phyloP scores from a whole-genome alignment of 1,140 invertebrate genomes.

The Uloborus diversus region DNA sequence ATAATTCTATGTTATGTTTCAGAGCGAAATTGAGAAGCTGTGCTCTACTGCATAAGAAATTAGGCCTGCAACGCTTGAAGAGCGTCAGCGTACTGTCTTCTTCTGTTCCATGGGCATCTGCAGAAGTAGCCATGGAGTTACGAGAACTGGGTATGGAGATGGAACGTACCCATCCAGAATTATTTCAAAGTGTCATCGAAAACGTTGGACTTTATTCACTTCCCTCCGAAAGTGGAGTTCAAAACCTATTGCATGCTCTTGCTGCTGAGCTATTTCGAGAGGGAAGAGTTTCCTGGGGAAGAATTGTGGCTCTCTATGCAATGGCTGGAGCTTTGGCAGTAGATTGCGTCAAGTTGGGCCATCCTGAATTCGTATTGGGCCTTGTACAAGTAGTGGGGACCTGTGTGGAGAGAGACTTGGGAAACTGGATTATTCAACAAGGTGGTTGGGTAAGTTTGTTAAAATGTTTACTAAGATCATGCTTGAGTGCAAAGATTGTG shows the following conservation, averaged over 20 bases:
- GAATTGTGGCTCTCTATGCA: conserved; percentile 75
- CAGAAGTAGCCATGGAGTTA: conserved; percentile 57
- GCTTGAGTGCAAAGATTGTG: too few species aligned
- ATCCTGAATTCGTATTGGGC: conserved; percentile 71
- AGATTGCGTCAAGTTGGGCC: conserved; percentile 71
- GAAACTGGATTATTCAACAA: conserved; percentile 75
- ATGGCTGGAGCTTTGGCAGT: conserved; percentile 76
- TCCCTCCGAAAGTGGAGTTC: conserved; percentile 70
- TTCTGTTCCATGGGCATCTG: conserved; percentile 61
- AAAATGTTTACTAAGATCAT: too few species aligned
- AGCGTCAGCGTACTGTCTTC: conserved; percentile 64
- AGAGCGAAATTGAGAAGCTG: conserved; percentile 27
- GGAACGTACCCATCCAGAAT: conserved; percentile 66
- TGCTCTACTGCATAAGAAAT: conserved; percentile 69
- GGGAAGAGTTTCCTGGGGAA: conserved; percentile 73
- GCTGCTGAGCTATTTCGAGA: conserved; percentile 70
- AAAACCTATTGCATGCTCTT: conserved; percentile 70
- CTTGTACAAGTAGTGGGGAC: conserved; percentile 72
- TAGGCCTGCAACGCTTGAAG: conserved; percentile 74
- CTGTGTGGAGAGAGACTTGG: conserved; percentile 74
- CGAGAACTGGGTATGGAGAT: conserved; percentile 57
- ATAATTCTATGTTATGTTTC: too few species aligned
- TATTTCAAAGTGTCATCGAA: conserved; percentile 71
- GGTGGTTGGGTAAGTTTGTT: conserved; percentile 80
- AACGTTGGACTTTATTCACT: conserved; percentile 67